Evolutionary conservation across 2,797 vertebrate species (phyloP), one percentile per base, ranked within the genome.

Genomic region (Threskiornis aethiopicus): DNA sequence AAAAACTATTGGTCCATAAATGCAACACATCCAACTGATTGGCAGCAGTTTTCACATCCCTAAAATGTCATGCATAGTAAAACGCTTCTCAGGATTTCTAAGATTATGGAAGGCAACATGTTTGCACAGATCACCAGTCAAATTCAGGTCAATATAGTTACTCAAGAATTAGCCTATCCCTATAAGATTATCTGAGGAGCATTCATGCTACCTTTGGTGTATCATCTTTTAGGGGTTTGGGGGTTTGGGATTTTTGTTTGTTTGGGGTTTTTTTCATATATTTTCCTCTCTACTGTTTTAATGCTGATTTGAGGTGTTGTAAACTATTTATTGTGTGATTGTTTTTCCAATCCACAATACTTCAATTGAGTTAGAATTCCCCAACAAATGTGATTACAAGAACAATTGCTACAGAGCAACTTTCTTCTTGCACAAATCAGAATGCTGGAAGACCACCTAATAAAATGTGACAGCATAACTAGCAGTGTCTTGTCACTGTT

Each of bases 161-260:
- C 18, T 81, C 8, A 79, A 62, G 39, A 76, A 58, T 29, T 72
- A 35, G 1, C 6, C 10, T 42, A 44, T 59, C n/a, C 28, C 5
- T 91, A 19, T 24, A 31, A 31, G 15, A 61, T 44, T 61, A 9
- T 35, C 41, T 22, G 22, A 72, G 16, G 3, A 59, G 1, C 2
- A 44, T 62, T 78, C 24, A 22, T 47, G 26, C 4, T 62, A 52
- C 10, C 21, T 79, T 81, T 26, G 4, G 2, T 54, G 14, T 66
- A 59, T 6, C 6, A 67, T 28, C 20, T 79, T 7, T 37, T 64
- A 71, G n/a, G 11, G 0, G 6, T 4, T 51, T n/a, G 9, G 55
- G 5, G 2, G 10, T 4, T 31, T 16, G 13, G 1, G 0, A 0
- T 0, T 17, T 59, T 58, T 39, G 15, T 35, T 75, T 39, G 1